Evolutionary conservation across 2,113 vertebrate genomes (phyloP), one percentile per base, ranked within the genome.

Genomic region (Saguinus imperator): DNA sequence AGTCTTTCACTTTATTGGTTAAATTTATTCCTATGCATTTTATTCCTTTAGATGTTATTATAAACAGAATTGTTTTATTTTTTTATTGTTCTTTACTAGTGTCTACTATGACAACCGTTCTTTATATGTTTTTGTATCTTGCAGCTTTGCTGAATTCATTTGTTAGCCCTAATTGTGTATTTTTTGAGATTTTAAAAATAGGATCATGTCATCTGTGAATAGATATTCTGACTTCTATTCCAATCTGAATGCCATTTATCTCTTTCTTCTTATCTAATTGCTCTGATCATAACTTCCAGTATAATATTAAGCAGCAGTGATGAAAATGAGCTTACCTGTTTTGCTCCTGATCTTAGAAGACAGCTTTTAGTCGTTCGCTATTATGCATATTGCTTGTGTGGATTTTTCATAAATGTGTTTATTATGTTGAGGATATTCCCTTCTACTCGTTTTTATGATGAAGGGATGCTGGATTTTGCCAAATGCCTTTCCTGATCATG

Each of bases 401-500:
- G 40, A 27, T 48, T 27, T 55, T 27, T 73, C 20, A 29, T 25
- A 25, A 52, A 61, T 9, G 27, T n/a, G 9, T 32, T 52, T 32
- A 10, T 37, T 18, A 35, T 68, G 57, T 11, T 9, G 25, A 70
- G 20, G 20, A 5, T 3, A 25, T 8, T 35, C 6, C 73, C 27
- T 32, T n/a, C 27, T 23, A 23, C 75, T 93, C 11, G 37, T 43
- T 37, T 76, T 27, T 55, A 32, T 16, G 29, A 45, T 20, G 48
- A 50, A 21, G 10, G 35, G 4, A 35, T 10, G 16, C 7, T 25
- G 70, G 55, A 29, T 40, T 40, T 32, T 23, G 40, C 8, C 45
- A 1, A 3, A 5, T 23, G 70, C 29, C 40, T 32, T 27, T 55
- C 13, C 13, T n/a, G 35, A 11, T 35, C 18, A 0, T 13, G 0